Evolutionary conservation across 2,888 invertebrate species (phyloP), one percentile per base, ranked within the genome.

Genomic region (Steinernema scapterisci): DNA sequence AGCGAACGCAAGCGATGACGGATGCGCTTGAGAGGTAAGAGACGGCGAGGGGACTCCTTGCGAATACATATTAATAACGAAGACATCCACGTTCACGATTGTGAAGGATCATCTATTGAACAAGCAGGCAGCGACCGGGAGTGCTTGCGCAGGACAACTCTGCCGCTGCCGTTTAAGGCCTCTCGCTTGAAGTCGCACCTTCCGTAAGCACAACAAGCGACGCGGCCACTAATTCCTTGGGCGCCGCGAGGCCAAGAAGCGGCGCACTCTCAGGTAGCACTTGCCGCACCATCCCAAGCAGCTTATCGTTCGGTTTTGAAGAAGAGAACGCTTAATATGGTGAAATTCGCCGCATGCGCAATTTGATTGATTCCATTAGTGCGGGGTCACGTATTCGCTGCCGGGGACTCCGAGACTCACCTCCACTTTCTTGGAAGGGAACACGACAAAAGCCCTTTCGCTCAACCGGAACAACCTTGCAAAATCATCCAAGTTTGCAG

Each of bases 141-240:
- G 63, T 63, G 63, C 63, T 63, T 31, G 63, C 63, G 63, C 38
- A 27, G 63, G 27, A 63, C 63, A 63, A 63, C 63, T 63, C 27
- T 3, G 63, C 25, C 63, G 63, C 31, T 7, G 63, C 31, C 63
- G 63, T 63, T 63, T 63, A 63, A 31, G 63, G 63, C 27, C 63
- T 63, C 63, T 63, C 63, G 21, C 19, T 16, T 63, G 9, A 31
- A 63, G 63, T 63, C 63, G 63, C 63, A 27, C 63, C 31, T 63
- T 63, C 63, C 63, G 16, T n/a, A 63, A 31, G 23, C 63, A 63
- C 63, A 63, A 63, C 63, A 63, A 63, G 63, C 27, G 63, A 63
- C 27, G 27, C 63, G 63, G 31, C 63, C 63, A 7, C 63, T 63
- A 63, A 63, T 25, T 63, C 25, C 31, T 25, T 31, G 63, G 31